Base-by-base conservation (phyloP, 2,113 vertebrate genomes). In the Spea multiplicata region DNA sequence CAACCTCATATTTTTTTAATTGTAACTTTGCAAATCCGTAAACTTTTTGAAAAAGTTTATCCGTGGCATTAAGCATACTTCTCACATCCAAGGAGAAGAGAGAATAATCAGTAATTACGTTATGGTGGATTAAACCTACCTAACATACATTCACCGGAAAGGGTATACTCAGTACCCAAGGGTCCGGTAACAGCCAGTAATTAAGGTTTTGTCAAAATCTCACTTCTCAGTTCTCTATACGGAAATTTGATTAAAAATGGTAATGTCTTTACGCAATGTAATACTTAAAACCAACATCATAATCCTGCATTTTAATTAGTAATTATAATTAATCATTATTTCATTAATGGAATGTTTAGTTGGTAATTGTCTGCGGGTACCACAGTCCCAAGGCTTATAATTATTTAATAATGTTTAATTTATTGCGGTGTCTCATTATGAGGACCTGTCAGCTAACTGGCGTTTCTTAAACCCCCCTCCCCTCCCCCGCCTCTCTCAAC, bases 221-320 rank as follows among this genome's bases (percentile, higher is more conserved):
- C 84, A 81, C 86, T 82, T 67, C 89, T 87, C 85, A 83, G 87
- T 88, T 92, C 91, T 85, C 57, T 9, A 88, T 87, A 86, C 85
- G 90, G 85, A 82, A 88, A 89, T 91, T 89, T 91, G 88, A 93
- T 93, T 92, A 90, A 88, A 91, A 91, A 91, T 88, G 88, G 86
- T 93, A 90, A 95, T 89, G 83, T 84, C 84, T 84, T 92, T 91
- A 87, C 84, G 93, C 87, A 83, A 84, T 84, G 85, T 92, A 90
- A 89, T 89, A 87, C 86, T 91, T 85, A 90, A 92, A 92, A 90
- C 87, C 88, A 92, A 92, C 87, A 91, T 83, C 81, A 85, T 92
- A 92, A 93, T 93, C 91, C 88, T 88, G 88, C 84, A 89, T 93
- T 93, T 94, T 94, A 93, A 94, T 93, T 92, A 93, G 90, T 86